phyloP scores from a whole-genome alignment of 2,797 vertebrate species.

The Pantherophis vulpinus region DNA sequence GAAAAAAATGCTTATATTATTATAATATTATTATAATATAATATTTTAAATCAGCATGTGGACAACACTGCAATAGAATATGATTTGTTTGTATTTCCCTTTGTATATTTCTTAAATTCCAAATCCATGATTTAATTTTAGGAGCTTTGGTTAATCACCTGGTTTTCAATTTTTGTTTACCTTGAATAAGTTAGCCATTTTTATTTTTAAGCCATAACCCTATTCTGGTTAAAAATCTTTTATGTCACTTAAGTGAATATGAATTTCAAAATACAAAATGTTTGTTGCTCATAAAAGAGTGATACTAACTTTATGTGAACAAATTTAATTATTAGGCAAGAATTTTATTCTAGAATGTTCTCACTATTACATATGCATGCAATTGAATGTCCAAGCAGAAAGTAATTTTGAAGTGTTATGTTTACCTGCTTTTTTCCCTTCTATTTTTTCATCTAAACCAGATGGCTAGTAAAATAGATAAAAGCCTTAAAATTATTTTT shows the following conservation, averaged over 20 bases:
- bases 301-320: background rate
- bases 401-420: background rate
- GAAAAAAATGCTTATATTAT: background rate
- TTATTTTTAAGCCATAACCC: background rate
- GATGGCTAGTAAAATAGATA: background rate
- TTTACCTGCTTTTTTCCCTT: background rate
- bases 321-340: background rate
- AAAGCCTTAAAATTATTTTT: background rate
- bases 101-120: background rate
- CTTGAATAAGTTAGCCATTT: background rate
- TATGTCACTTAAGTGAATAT: background rate
- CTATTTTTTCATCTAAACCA: background rate
- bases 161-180: background rate
- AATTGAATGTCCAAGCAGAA: background rate
- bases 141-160: background rate
- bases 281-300: background rate
- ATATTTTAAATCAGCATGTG: background rate
- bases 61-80: background rate
- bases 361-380: background rate
- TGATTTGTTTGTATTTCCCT: background rate
- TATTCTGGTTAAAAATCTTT: background rate
- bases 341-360: background rate
- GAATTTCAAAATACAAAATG: background rate
- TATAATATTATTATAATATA: background rate
- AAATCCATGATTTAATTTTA: background rate